These are phyloP conservation scores for Drosophila neoperkinsi DNA, from an alignment of 2,888 invertebrate species.

Conservation along the genomic window DNA sequence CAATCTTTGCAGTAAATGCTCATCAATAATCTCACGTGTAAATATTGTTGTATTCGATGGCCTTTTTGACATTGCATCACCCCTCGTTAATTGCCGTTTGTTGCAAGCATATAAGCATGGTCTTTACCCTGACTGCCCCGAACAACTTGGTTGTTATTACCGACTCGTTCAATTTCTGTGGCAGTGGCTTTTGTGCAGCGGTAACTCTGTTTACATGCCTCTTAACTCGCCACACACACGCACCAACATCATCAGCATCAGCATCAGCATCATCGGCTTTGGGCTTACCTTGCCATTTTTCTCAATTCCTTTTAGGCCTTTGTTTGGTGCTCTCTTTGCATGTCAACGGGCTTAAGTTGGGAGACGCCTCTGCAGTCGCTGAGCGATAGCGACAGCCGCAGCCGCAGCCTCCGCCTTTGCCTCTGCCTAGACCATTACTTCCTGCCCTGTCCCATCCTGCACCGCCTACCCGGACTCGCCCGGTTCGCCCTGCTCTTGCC, in stretches of 20 bases:
- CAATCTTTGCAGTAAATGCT: slow-evolving; percentile 33
- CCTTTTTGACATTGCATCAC: slow-evolving; percentile 50
- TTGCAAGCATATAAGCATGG: slow-evolving; percentile 51
- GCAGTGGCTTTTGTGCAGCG: slow-evolving; percentile 60
- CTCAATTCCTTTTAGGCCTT: slow-evolving; percentile 44
- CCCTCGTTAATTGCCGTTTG: slow-evolving; percentile 75
- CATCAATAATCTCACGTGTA: slow-evolving; percentile 69
- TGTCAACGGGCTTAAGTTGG: slow-evolving; percentile 70
- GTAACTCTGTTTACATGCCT: slow-evolving; percentile 69
- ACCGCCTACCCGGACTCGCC: slow-evolving; percentile 24
- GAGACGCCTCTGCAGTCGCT: slow-evolving; percentile 55
- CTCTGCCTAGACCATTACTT: slow-evolving; percentile 59
- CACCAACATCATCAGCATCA: slow-evolving; percentile 11
- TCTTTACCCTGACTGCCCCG: background rate
- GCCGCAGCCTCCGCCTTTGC: slow-evolving; percentile 31
- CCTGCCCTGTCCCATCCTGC: slow-evolving; percentile 46
- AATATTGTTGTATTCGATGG: slow-evolving; percentile 46
- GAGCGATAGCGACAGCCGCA: slow-evolving; percentile 26
- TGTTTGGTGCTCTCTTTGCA: slow-evolving; percentile 71
- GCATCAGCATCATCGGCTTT: slow-evolving; percentile 21
- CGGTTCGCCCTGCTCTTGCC: background rate
- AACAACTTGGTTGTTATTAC: slow-evolving; percentile 56
- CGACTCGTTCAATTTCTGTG: slow-evolving; percentile 65
- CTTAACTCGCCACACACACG: slow-evolving; percentile 54
- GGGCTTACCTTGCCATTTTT: slow-evolving; percentile 55